Evolutionary conservation across 2,888 invertebrate species (phyloP).

Genomic region (Drosophila anomelani): DNA sequence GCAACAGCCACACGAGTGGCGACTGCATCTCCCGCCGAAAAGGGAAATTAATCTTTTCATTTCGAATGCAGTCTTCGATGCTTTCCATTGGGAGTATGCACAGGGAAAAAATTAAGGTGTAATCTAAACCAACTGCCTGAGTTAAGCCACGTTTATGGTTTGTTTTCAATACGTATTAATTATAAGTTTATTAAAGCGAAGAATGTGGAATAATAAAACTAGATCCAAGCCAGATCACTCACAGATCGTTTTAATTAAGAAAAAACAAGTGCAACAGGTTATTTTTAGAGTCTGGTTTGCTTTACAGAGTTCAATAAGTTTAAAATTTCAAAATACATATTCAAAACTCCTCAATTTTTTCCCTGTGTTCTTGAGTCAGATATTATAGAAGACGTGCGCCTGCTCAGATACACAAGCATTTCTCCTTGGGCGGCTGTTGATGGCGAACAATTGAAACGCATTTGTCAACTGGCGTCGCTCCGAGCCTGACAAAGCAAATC

Average conservation of each 20-base stretch:
- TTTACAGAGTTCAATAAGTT: no score
- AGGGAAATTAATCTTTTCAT: slow-evolving; percentile 52
- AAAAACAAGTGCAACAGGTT: background rate
- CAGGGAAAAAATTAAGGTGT: background rate
- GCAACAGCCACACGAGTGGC: slow-evolving; percentile 28
- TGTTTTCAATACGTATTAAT: background rate
- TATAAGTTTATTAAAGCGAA: background rate
- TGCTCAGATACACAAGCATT: slow-evolving; percentile 30
- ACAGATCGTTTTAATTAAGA: background rate
- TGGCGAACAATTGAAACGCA: slow-evolving; percentile 74
- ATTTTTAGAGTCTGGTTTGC: no score
- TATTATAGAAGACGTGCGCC: slow-evolving; percentile 31
- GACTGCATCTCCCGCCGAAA: slow-evolving; percentile 33
- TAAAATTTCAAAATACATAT: background rate
- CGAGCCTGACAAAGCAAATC: slow-evolving; percentile 56
- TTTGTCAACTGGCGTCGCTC: slow-evolving; percentile 60
- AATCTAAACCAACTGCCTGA: background rate
- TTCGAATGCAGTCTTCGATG: slow-evolving; percentile 35
- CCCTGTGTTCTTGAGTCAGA: slow-evolving; percentile 34
- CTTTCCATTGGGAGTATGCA: slow-evolving; percentile 10
- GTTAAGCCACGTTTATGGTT: background rate
- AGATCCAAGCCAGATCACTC: no score
- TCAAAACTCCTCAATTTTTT: background rate
- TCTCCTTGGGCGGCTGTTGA: slow-evolving; percentile 13
- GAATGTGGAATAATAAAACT: background rate